phyloP scores from a whole-genome alignment of 2,888 invertebrate species.

The Drosophila niveifrons region DNA sequence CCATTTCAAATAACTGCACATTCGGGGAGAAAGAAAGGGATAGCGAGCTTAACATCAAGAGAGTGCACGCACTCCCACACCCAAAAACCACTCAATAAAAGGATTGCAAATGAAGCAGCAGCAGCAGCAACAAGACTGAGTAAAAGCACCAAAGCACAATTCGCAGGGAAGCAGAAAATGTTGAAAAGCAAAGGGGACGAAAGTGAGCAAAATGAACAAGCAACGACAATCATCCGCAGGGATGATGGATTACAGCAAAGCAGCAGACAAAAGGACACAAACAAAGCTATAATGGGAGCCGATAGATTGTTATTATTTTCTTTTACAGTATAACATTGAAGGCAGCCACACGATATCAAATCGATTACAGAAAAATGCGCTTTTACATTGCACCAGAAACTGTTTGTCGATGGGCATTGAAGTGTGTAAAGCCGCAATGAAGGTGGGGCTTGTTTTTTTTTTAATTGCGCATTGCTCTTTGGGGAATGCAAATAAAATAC shows the following conservation, averaged over 20 bases:
- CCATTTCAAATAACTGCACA: background rate
- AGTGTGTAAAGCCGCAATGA: constrained; percentile 9
- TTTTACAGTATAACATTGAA: constrained; percentile 17
- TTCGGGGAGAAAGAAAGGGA: constrained; percentile 23
- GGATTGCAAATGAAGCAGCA: constrained; percentile 63
- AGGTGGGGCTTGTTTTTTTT: too few species aligned
- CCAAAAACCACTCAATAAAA: constrained; percentile 26
- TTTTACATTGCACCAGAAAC: constrained; percentile 28
- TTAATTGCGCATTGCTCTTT: background rate
- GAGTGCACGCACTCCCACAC: constrained; percentile 21
- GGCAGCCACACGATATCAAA: constrained; percentile 39
- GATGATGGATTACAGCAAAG: constrained; percentile 40
- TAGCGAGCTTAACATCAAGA: constrained; percentile 11
- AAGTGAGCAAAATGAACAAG: constrained; percentile 42
- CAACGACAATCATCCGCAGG: constrained; percentile 17
- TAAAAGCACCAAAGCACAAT: constrained; percentile 33
- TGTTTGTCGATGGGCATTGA: constrained; percentile 46
- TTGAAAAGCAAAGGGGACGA: constrained; percentile 37
- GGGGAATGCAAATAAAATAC: constrained; percentile 1
- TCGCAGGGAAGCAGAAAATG: constrained; percentile 34
- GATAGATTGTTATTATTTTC: constrained; percentile 35
- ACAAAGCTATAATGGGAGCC: constrained; percentile 14
- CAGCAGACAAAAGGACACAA: constrained; percentile 53
- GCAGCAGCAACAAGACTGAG: constrained; percentile 17
- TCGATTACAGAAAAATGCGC: constrained; percentile 38